Evolutionary conservation across 2,797 vertebrate genomes (phyloP).

Genomic region (Malacoctenus gilli): DNA sequence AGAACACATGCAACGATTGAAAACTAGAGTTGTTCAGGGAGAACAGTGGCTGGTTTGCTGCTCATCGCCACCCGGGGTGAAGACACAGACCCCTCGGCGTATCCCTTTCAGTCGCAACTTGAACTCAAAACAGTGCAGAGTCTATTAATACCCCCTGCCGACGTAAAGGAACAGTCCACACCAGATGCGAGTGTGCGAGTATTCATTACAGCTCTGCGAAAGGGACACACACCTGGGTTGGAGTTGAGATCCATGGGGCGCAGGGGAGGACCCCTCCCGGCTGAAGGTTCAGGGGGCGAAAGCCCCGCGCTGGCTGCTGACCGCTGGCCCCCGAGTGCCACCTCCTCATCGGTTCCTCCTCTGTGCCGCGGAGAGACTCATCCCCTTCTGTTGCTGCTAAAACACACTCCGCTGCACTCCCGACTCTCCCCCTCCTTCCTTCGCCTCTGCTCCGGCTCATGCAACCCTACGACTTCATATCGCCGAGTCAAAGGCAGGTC

Average conservation of each 20-base stretch:
- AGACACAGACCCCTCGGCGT: slow-evolving; percentile 12
- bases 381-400: slow-evolving; percentile 49
- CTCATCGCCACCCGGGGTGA: slow-evolving; percentile 1
- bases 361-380: slow-evolving; percentile 44
- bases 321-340: slow-evolving; percentile 56
- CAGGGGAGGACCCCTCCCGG: slow-evolving; percentile 53
- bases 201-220: slow-evolving; percentile 35
- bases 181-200: slow-evolving; percentile 29
- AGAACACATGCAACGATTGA: too few species aligned
- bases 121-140: slow-evolving; percentile 19
- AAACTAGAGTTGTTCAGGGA: slow-evolving; percentile 9
- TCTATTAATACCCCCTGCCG: slow-evolving; percentile 37
- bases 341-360: slow-evolving; percentile 75
- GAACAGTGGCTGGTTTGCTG: slow-evolving; percentile 4
- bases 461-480: slow-evolving; percentile 50
- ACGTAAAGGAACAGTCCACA: slow-evolving; percentile 26
- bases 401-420: slow-evolving; percentile 38
- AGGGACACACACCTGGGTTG: slow-evolving; percentile 82
- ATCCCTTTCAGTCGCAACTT: slow-evolving; percentile 8
- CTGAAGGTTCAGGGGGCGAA: slow-evolving; percentile 52
- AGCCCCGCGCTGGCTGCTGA: slow-evolving; percentile 68
- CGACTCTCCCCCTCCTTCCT: slow-evolving; percentile 30
- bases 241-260: slow-evolving; percentile 78
- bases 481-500: slow-evolving; percentile 61
- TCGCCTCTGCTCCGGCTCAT: slow-evolving; percentile 50